A percentile compares a stretch with the other conserved stretches of the same genome.
These are phyloP conservation scores for Burhinus bistriatus DNA, from an alignment of 2,113 vertebrate species.

Conservation along the genomic window DNA sequence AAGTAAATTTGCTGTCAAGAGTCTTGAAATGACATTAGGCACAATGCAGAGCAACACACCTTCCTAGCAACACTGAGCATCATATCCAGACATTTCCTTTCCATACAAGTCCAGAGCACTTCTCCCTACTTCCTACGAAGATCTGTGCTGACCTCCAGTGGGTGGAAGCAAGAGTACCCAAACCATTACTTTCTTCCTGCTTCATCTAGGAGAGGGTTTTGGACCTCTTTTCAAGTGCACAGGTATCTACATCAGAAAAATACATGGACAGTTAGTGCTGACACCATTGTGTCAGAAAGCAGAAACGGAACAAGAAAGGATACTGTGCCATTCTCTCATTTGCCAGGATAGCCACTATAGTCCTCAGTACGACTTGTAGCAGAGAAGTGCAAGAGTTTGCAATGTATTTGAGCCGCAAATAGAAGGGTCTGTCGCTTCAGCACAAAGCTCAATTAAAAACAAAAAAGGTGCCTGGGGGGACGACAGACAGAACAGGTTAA, in stretches of 20 bases:
- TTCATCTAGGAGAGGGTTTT: background rate
- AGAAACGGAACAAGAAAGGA: background rate
- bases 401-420: background rate
- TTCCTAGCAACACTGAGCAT: background rate
- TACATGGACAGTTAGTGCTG: background rate
- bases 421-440: background rate
- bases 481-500: background rate
- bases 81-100: background rate
- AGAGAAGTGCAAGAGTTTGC: background rate
- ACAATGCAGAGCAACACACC: background rate
- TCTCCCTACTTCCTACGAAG: background rate
- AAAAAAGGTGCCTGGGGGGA: background rate
- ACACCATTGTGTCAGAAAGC: background rate
- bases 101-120: background rate
- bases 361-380: background rate
- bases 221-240: background rate
- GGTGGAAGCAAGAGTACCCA: background rate
- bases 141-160: conserved; percentile 60
- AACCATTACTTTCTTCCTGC: background rate
- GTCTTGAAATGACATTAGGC: background rate
- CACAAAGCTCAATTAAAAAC: background rate
- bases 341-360: background rate
- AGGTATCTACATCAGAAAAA: background rate
- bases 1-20: background rate
- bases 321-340: background rate